Percentiles rank a stretch among this genome's conserved stretches.
phyloP scores from a whole-genome alignment of 2,113 vertebrate species.

The Poicephalus meyeri region DNA sequence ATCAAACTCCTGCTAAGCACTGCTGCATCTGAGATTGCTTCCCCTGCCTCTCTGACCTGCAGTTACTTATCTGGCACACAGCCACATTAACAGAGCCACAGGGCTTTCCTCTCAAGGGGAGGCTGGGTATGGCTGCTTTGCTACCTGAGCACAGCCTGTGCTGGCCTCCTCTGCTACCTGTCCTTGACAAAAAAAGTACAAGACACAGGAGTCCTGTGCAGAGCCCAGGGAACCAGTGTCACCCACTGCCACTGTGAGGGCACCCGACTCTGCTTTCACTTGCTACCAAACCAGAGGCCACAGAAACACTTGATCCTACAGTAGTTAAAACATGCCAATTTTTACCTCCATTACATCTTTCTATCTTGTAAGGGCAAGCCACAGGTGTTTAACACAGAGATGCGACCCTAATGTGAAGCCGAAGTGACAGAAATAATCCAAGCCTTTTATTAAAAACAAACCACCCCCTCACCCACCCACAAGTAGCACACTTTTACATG shows the following conservation, averaged over 20 bases:
- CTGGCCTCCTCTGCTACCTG: not conserved
- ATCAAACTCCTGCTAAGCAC: not conserved
- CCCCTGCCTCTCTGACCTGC: not conserved
- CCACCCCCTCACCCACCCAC: not conserved
- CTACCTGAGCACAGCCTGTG: not conserved
- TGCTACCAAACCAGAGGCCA: not conserved
- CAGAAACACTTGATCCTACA: not conserved
- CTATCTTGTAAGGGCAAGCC: not conserved
- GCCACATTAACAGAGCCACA: rapidly evolving
- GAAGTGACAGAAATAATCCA: not conserved
- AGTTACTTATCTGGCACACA: rapidly evolving
- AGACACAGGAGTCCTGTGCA: not conserved
- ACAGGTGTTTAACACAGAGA: not conserved
- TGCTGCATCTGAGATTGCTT: not conserved
- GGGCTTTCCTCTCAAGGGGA: not conserved
- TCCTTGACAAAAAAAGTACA: not conserved
- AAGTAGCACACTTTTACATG: not conserved
- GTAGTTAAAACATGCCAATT: not conserved
- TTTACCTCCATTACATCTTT: not conserved
- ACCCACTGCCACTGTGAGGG: not conserved
- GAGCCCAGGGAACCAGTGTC: not conserved
- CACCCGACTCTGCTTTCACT: not conserved
- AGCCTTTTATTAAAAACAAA: not conserved
- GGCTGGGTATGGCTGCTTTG: not conserved
- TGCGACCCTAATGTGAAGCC: rapidly evolving